phyloP scores from a whole-genome alignment of 2,888 invertebrate species.

The Tinea semifulvella region DNA sequence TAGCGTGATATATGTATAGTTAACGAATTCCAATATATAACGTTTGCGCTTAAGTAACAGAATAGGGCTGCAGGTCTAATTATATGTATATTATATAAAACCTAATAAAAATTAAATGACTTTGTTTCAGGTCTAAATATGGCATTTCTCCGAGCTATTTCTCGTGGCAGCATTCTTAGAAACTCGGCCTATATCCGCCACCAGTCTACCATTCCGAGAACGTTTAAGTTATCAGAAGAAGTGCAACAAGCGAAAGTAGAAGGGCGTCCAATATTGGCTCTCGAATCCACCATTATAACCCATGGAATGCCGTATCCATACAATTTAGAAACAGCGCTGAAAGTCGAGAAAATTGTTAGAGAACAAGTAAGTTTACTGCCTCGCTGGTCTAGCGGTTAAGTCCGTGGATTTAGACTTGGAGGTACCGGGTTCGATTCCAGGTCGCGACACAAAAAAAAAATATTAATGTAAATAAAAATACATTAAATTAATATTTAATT shows the following conservation, averaged over 20 bases:
- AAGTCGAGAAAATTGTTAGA: conserved; percentile 82
- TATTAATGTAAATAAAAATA: too few relatives aligned
- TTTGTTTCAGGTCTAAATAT: not conserved
- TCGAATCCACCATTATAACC: conserved; percentile 97
- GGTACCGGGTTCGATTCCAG: too few relatives aligned
- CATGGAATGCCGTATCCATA: conserved; percentile 97
- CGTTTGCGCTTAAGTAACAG: too few relatives aligned
- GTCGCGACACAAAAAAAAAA: too few relatives aligned
- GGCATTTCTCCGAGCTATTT: not conserved
- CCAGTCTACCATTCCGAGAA: not conserved
- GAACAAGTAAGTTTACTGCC: conserved; percentile 71
- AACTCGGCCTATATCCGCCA: not conserved
- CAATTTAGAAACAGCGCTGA: conserved; percentile 85
- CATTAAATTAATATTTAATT: too few relatives aligned
- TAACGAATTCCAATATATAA: too few relatives aligned
- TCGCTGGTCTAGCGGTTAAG: too few relatives aligned
- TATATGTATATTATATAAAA: too few relatives aligned
- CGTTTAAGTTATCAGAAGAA: conserved; percentile 54
- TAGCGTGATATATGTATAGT: too few relatives aligned
- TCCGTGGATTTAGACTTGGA: too few relatives aligned
- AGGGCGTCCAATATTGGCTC: conserved; percentile 83
- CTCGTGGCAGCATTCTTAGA: not conserved
- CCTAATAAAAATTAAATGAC: too few relatives aligned
- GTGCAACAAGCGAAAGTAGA: conserved; percentile 71
- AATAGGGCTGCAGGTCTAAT: too few relatives aligned